phyloP scores from a whole-genome alignment of 2,113 vertebrate species.

The Eublepharis macularius region DNA sequence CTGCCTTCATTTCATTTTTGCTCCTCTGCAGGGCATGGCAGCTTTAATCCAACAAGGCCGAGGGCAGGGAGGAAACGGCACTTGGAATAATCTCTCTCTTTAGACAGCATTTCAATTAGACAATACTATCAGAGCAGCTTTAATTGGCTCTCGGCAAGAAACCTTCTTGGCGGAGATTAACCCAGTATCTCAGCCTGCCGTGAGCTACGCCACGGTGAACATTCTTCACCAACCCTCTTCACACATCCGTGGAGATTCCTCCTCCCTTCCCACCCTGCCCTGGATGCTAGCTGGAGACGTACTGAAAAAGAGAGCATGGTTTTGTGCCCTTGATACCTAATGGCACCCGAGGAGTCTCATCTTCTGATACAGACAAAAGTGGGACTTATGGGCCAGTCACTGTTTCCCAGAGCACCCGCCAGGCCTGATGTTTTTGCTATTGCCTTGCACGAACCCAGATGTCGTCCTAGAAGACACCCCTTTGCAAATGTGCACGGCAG shows the following conservation, averaged over 20 bases:
- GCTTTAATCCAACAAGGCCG: neutral
- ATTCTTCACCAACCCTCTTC: neutral
- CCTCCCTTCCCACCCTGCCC: no score
- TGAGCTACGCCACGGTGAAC: neutral
- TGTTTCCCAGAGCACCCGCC: neutral
- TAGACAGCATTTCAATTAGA: constrained; percentile 22
- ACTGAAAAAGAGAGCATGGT: no score
- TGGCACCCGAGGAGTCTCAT: neutral
- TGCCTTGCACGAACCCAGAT: neutral
- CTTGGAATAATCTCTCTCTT: constrained; percentile 7
- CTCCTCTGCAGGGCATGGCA: neutral
- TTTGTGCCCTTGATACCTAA: no score
- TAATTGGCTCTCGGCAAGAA: neutral
- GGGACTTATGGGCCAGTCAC: neutral
- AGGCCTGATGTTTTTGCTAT: neutral
- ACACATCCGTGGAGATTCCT: no score
- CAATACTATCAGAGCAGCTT: neutral
- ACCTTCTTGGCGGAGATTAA: neutral
- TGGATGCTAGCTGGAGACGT: neutral
- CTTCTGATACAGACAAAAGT: neutral
- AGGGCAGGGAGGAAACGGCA: neutral
- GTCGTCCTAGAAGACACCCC: no score
- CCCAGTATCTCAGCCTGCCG: neutral
- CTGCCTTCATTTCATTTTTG: neutral
- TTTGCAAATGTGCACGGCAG: no score